Evolutionary conservation across 2,797 vertebrate genomes (phyloP), one percentile per base, ranked within the genome.

Genomic region (Danionella dracula): DNA sequence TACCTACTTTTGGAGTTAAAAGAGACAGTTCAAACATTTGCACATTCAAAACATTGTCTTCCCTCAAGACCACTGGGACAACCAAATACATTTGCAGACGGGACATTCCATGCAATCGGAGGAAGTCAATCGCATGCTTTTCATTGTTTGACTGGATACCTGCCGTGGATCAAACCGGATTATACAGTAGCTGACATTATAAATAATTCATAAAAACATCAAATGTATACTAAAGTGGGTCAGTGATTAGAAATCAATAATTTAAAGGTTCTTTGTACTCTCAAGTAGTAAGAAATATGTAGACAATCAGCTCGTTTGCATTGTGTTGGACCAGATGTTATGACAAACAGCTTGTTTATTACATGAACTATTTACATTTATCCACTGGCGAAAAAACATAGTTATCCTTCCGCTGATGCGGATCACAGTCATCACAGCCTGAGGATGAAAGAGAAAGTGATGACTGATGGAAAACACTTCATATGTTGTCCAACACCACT

Each of bases 401-500:
- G 21, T 57, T 44, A 44, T 64, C 45, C 51, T 49, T 44, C 20
- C 10, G 1, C 40, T 31, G 49, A 66, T 34, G n/a, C 62, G 35
- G 57, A 62, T 51, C 34, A 65, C 6, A 60, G 29, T 31, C 16
- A 58, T 70, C 32, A 62, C 34, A 58, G 53, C 34, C 50, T 19
- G 15, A 34, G 51, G 49, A 50, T 68, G 53, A n/a, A 29, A 27
- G 38, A 57, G 32, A 61, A 61, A 69, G 58, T 13, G 56, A 50
- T 55, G 40, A 59, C 53, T 61, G 40, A 13, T 46, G 38, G 44
- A 77, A 70, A 74, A 74, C 61, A 44, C 35, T 23, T 66, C 64
- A 61, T 60, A 73, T 79, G 72, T 65, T 73, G 68, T 60, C 62
- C 21, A 66, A 76, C 46, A 68, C 57, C 51, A 35, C 31, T 48